Evolutionary conservation across 2,797 vertebrate species (phyloP).

Genomic region (Scolopax bukidnonensis): DNA sequence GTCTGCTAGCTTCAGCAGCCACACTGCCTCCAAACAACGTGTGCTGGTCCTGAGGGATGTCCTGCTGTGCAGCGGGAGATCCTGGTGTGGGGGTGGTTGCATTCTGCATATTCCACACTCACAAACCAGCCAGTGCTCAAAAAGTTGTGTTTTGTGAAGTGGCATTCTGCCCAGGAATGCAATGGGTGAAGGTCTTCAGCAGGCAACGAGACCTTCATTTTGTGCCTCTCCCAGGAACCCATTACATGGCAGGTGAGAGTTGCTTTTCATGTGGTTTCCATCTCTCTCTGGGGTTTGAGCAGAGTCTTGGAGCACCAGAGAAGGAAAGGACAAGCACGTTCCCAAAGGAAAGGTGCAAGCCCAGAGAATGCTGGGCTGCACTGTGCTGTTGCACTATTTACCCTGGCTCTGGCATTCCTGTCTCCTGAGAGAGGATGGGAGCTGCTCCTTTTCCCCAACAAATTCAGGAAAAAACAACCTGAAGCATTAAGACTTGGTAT

Average conservation of each 20-base stretch:
- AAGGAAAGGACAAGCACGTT: background rate
- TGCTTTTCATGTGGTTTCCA: slow-evolving; percentile 38
- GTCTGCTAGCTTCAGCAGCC: background rate
- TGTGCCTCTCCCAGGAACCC: slow-evolving; percentile 25
- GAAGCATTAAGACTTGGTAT: background rate
- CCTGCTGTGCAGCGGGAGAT: background rate
- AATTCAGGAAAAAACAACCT: background rate
- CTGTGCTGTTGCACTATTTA: background rate
- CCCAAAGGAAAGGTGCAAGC: background rate
- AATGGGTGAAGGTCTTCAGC: slow-evolving; percentile 5
- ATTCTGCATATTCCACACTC: background rate
- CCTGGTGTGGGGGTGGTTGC: background rate
- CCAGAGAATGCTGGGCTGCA: background rate
- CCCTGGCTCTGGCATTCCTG: background rate
- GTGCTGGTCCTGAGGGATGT: background rate
- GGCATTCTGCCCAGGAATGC: slow-evolving; percentile 9
- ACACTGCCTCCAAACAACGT: background rate
- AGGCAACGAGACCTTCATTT: background rate
- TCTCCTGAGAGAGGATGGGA: background rate
- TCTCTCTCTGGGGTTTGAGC: background rate
- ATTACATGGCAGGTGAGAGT: background rate
- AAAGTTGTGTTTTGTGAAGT: background rate
- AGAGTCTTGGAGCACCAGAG: background rate
- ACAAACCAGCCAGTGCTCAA: background rate
- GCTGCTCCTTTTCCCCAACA: background rate